Evolutionary conservation across 2,113 vertebrate species (phyloP).

Genomic region (Toxotes jaculatrix): DNA sequence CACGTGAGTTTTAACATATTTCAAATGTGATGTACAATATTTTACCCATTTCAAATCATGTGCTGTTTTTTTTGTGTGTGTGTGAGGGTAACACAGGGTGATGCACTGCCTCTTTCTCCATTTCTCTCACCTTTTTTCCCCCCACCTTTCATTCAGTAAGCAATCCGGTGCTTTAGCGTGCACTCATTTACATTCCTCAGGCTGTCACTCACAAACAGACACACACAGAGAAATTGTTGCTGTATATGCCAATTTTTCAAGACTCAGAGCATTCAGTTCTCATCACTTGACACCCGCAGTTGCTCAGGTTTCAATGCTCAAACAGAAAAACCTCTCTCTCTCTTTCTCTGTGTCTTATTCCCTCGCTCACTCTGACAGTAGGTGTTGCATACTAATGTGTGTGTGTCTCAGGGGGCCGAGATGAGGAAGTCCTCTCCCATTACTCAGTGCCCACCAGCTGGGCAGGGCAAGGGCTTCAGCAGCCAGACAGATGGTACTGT

Average conservation of each 20-base stretch:
- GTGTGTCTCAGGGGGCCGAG: slow-evolving; percentile 79
- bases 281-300: slow-evolving; percentile 73
- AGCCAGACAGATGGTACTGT: slow-evolving; percentile 85
- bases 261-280: slow-evolving; percentile 65
- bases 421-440: slow-evolving; percentile 86
- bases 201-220: slow-evolving; percentile 66
- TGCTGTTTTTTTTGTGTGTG: neutral
- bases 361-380: slow-evolving; percentile 78
- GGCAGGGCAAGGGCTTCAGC: slow-evolving; percentile 85
- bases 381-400: slow-evolving; percentile 84
- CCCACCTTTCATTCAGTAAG: slow-evolving; percentile 49
- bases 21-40: neutral
- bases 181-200: slow-evolving; percentile 69
- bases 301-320: slow-evolving; percentile 74
- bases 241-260: slow-evolving; percentile 69
- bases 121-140: slow-evolving; percentile 35
- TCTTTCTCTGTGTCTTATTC: slow-evolving; percentile 65
- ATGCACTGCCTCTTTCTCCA: slow-evolving; percentile 3
- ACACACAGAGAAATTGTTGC: slow-evolving; percentile 58
- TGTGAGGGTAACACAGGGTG: slow-evolving; percentile 4
- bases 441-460: slow-evolving; percentile 86
- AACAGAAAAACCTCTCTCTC: slow-evolving; percentile 46
- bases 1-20: no score
- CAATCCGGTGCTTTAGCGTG: slow-evolving; percentile 44
- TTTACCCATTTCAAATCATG: neutral